phyloP scores from a whole-genome alignment of 2,113 vertebrate species.

The Cottus gobio region DNA sequence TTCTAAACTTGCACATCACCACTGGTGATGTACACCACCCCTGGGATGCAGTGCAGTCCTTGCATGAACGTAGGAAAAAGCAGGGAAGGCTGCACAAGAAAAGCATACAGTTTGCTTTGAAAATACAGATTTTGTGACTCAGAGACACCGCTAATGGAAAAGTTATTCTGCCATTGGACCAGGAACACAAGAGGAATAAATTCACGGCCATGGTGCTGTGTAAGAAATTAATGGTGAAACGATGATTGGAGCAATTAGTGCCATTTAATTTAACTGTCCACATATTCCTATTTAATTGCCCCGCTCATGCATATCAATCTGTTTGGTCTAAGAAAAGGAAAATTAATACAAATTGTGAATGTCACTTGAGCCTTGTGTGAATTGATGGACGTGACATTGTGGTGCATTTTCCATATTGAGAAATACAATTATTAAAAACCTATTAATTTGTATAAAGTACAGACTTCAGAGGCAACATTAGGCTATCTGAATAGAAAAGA shows the following conservation, averaged over 20 bases:
- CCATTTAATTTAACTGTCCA: slow-evolving; percentile 69
- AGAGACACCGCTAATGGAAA: slow-evolving; percentile 59
- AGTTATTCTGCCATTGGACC: slow-evolving; percentile 50
- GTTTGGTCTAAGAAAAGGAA: slow-evolving; percentile 28
- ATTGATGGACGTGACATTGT: slow-evolving; percentile 35
- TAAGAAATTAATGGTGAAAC: slow-evolving; percentile 45
- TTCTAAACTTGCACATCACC: too few species aligned
- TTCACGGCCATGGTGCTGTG: slow-evolving; percentile 23
- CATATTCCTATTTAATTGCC: slow-evolving; percentile 68
- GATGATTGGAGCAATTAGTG: slow-evolving; percentile 71
- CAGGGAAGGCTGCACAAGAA: slow-evolving; percentile 13
- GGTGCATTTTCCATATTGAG: slow-evolving; percentile 22
- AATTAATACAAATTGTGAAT: slow-evolving; percentile 54
- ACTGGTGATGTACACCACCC: too few species aligned
- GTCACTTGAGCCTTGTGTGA: slow-evolving; percentile 35
- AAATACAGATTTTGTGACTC: slow-evolving; percentile 59
- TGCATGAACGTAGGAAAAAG: slow-evolving; percentile 14
- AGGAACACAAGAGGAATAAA: slow-evolving; percentile 50
- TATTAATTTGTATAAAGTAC: background rate
- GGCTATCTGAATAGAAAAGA: background rate
- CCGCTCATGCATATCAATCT: slow-evolving; percentile 52
- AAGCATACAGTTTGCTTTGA: slow-evolving; percentile 36
- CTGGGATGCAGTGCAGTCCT: background rate
- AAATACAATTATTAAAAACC: too few species aligned
- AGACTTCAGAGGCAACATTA: background rate